A percentile compares a stretch with the other conserved stretches of the same genome.
These are phyloP conservation scores for Chelonoidis abingdonii DNA, from an alignment of 2,113 vertebrate species.

Conservation along the genomic window DNA sequence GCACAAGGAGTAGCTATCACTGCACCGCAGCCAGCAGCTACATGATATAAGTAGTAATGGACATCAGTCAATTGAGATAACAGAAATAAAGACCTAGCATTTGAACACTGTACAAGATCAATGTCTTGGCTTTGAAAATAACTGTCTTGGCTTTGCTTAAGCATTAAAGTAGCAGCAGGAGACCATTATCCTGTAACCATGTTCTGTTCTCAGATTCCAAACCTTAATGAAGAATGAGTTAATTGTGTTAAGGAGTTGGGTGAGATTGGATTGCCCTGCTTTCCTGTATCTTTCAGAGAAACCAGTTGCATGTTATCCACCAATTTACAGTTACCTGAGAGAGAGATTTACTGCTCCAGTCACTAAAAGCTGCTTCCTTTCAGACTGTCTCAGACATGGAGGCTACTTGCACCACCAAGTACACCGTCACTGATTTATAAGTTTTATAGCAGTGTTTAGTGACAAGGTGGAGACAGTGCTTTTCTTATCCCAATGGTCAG, in stretches of 20 bases:
- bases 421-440: slow-evolving; percentile 12
- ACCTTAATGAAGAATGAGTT: not conserved
- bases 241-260: not conserved
- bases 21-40: not conserved
- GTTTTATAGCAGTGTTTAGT: not conserved
- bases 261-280: not conserved
- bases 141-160: not conserved
- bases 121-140: not conserved
- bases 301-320: slow-evolving; percentile 15
- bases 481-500: not conserved
- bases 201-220: not conserved
- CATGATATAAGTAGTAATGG: not conserved
- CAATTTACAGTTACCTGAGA: not conserved
- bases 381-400: slow-evolving; percentile 17
- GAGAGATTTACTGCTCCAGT: slow-evolving; percentile 27
- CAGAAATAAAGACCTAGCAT: not conserved
- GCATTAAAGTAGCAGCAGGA: not conserved
- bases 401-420: not conserved
- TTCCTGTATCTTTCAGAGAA: slow-evolving; percentile 3
- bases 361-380: slow-evolving; percentile 12
- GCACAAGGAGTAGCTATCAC: not conserved
- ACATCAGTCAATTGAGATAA: not conserved
- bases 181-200: not conserved
- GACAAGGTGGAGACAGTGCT: not conserved
- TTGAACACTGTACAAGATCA: not conserved